phyloP scores from a whole-genome alignment of 2,113 vertebrate species.

The Garra rufa region DNA sequence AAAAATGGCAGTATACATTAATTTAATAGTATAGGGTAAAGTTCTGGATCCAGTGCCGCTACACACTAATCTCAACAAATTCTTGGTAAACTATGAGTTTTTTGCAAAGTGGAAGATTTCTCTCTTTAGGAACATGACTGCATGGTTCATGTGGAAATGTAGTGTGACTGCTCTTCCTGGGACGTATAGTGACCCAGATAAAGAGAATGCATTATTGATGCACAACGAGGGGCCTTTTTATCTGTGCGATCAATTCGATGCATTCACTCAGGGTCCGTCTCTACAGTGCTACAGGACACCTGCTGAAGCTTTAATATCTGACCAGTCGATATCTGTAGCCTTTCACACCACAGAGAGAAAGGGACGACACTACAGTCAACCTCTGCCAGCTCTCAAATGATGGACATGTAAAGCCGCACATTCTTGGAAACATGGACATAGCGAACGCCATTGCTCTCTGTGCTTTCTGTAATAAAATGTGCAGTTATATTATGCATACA shows the following conservation, averaged over 20 bases:
- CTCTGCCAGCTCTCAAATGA: slow-evolving; percentile 40
- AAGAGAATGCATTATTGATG: slow-evolving; percentile 50
- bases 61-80: background rate
- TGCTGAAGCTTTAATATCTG: slow-evolving; percentile 86
- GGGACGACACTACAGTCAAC: slow-evolving; percentile 57
- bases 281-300: slow-evolving; percentile 74
- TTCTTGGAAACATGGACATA: background rate
- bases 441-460: background rate
- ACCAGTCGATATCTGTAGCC: slow-evolving; percentile 78
- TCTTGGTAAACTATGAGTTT: background rate
- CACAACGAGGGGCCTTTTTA: slow-evolving; percentile 51
- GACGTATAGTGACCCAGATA: slow-evolving; percentile 43
- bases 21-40: background rate
- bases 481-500: background rate
- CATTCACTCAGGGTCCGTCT: slow-evolving; percentile 46
- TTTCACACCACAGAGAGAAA: slow-evolving; percentile 68
- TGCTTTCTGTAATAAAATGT: background rate
- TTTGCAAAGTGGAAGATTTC: background rate
- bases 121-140: background rate
- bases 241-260: slow-evolving; percentile 43
- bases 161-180: slow-evolving; percentile 29
- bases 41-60: background rate
- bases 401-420: background rate
- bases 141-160: slow-evolving; percentile 3
- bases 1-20: background rate